Percentiles rank a stretch among this genome's conserved stretches.
These are phyloP conservation scores for Aldrovandia affinis DNA, from an alignment of 2,797 vertebrate genomes.

Conservation along the genomic window DNA sequence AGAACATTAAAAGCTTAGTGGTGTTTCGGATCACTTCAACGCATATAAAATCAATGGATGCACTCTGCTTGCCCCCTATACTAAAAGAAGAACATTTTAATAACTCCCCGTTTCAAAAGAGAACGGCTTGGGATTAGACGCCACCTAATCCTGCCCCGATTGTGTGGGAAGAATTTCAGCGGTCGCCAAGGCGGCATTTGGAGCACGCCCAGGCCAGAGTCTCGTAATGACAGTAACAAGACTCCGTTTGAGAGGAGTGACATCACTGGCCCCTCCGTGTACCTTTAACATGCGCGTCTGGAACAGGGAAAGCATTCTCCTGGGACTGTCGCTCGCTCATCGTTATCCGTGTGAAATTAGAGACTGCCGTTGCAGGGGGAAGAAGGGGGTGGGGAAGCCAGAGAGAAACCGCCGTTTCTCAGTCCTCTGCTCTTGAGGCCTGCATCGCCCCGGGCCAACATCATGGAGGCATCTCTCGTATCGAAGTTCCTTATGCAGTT, in stretches of 20 bases:
- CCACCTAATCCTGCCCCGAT: background rate
- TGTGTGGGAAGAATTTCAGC: background rate
- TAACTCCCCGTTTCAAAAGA: background rate
- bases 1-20: background rate
- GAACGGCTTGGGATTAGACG: background rate
- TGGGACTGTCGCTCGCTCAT: background rate
- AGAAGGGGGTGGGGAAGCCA: background rate
- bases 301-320: background rate
- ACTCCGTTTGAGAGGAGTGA: background rate
- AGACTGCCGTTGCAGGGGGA: background rate
- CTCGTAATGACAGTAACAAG: background rate
- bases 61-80: background rate
- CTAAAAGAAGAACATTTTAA: background rate
- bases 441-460: background rate
- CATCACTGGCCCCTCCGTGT: background rate
- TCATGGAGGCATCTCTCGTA: background rate
- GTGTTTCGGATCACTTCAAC: background rate
- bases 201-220: background rate
- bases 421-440: background rate
- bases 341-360: background rate
- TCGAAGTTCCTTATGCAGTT: background rate
- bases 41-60: background rate
- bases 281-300: background rate
- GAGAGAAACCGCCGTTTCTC: too few relatives aligned
- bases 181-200: background rate